Evolutionary conservation across 2,113 vertebrate species (phyloP), one percentile per base, ranked within the genome.

Genomic region (Lophotis ruficrista): DNA sequence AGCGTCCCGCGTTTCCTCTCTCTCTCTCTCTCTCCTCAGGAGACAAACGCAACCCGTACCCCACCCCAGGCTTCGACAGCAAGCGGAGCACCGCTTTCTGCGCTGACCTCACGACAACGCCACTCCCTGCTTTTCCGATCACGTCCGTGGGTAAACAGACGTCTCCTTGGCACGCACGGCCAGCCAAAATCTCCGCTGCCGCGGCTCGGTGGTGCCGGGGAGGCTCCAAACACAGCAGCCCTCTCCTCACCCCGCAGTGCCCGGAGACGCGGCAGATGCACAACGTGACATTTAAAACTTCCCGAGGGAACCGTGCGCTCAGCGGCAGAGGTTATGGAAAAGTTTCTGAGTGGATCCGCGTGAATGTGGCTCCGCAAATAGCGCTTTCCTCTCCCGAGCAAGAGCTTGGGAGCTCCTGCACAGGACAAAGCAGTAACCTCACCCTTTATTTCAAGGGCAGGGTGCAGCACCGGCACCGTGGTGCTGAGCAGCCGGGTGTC

Each of bases 401-500:
- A 43, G 71, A 90, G 53, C 13, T 3, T 77, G 27, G 27, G 27
- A 43, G 57, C 77, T 64, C 61, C 33, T 37, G 19, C n/a, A 13
- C 24, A 17, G 62, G 37, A n/a, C 22, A 43, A 53, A 84, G 57
- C 27, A 6, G 16, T 3, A 66, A 35, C 79, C 25, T 70, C 30
- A 12, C 7, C 33, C 43, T 66, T 43, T 20, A 6, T 38, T 64
- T 21, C 53, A 45, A 73, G 80, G 35, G 33, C 15, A 25, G 27
- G 21, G 54, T 12, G 18, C 35, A 51, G 48, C 64, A 80, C 33
- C 71, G 45, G 37, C 28, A 35, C 25, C 12, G 2, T 1, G 2
- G 4, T 2, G 8, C 21, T 2, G 1, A 37, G 50, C 2, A 1
- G 22, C 15, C 41, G 47, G 20, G 30, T 0, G 10, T 35, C 57